Percentiles rank a stretch among this genome's conserved stretches.
Evolutionary conservation across 2,113 vertebrate species (phyloP).

Genomic region (Conger conger): DNA sequence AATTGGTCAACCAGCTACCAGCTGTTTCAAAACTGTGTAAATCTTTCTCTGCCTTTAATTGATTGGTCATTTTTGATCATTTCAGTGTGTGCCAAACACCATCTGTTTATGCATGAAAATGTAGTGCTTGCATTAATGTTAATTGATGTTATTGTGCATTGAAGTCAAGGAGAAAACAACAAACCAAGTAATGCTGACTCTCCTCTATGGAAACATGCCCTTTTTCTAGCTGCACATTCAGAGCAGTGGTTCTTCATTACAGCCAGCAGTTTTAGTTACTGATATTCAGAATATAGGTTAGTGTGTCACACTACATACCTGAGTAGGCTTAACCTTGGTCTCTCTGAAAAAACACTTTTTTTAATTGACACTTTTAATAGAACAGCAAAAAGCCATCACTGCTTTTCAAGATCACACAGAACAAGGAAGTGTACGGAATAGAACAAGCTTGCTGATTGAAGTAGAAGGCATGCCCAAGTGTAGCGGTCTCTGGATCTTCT

Average conservation of each 20-base stretch:
- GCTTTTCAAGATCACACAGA: not conserved
- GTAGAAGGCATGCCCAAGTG: slow-evolving; percentile 37
- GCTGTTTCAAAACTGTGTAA: too few species aligned
- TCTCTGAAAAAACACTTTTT: not conserved
- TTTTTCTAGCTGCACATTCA: slow-evolving; percentile 45
- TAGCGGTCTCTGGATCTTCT: slow-evolving; percentile 45
- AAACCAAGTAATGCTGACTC: not conserved
- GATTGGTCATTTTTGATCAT: too few species aligned
- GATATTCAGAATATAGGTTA: slow-evolving; percentile 43
- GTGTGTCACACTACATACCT: slow-evolving; percentile 6
- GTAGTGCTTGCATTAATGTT: too few species aligned
- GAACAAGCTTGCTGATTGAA: not conserved
- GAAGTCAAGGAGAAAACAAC: too few species aligned
- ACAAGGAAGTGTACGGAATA: not conserved
- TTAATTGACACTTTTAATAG: not conserved
- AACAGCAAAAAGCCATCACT: too few species aligned
- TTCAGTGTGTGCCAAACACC: too few species aligned
- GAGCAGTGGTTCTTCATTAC: slow-evolving; percentile 41
- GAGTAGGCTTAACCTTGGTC: slow-evolving; percentile 1
- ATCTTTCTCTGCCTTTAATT: too few species aligned
- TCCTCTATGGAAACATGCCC: slow-evolving; percentile 31
- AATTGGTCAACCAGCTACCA: too few species aligned
- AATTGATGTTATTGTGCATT: too few species aligned
- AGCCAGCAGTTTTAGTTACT: slow-evolving; percentile 42
- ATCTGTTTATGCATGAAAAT: too few species aligned